Evolutionary conservation across 2,888 invertebrate genomes (phyloP), one percentile per base, ranked within the genome.

Genomic region (Oxytorus armatus): DNA sequence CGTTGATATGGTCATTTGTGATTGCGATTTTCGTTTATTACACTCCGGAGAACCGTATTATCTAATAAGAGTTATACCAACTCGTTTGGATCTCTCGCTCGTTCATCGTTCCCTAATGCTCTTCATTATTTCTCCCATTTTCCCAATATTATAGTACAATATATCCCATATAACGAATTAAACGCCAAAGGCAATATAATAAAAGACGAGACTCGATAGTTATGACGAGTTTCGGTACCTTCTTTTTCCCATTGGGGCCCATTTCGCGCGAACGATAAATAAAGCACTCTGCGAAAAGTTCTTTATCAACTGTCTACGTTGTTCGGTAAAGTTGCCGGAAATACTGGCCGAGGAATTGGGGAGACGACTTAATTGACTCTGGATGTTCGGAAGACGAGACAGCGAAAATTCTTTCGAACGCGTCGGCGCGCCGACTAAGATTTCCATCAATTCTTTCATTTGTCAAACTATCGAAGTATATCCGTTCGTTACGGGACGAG

Each of bases 221-320:
- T 65, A 25, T 21, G 25, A 18, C 42, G 51, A 51, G 66, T 21
- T 39, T 47, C n/a, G 21, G 14, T 7, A n/a, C 18, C 63, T 7
- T 29, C 29, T 10, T 23, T 14, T 1, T 72, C 72, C 51, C 72
- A 25, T 23, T 47, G 72, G 72, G 23, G 16, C 49, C 39, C 49
- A 51, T 47, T 1, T 11, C 25, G 51, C 18, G 11, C 53, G 73
- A 73, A 63, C 73, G 73, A 73, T 63, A 53, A 73, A 42, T 18
- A 51, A n/a, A 73, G 53, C 63, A 55, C 53, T 55, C 53, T 23
- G 53, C 55, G 29, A 65, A 51, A 63, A 73, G 53, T 47, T 74
- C 63, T 74, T 65, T 47, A 74, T 65, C 65, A 47, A 21, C 44
- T 14, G 65, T 74, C 65, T 44, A 29, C 65, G 33, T 74, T 73